Evolutionary conservation across 2,888 invertebrate genomes (phyloP).

Genomic region (Ormyrus rosae): DNA sequence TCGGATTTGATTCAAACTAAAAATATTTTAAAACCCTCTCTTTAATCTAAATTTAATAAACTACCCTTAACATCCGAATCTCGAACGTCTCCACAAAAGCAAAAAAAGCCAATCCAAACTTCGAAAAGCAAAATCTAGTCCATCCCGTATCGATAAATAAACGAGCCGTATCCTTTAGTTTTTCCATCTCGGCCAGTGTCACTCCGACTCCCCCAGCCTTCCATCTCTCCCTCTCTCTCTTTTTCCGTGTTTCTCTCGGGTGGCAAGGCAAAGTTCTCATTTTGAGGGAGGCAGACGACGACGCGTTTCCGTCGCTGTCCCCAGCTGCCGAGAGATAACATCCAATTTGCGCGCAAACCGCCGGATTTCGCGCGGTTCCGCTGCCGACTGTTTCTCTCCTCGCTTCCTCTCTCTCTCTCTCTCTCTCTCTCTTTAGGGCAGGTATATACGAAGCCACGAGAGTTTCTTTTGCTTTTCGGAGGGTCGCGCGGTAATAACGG

Average conservation of each 20-base stretch:
- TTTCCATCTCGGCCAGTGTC: too few relatives aligned
- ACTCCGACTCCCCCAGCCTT: neutral
- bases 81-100: too few relatives aligned
- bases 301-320: conserved; percentile 60
- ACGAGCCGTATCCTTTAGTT: too few relatives aligned
- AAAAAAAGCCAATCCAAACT: too few relatives aligned
- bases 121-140: too few relatives aligned
- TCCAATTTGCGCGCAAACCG: conserved; percentile 69
- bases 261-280: conserved; percentile 26
- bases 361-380: conserved; percentile 63
- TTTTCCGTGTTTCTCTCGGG: conserved; percentile 3
- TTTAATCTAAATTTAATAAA: too few relatives aligned
- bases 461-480: neutral
- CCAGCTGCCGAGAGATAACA: conserved; percentile 72
- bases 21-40: too few relatives aligned
- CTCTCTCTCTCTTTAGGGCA: neutral
- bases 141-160: too few relatives aligned
- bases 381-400: conserved; percentile 55
- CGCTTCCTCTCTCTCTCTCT: neutral
- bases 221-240: neutral
- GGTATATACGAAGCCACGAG: conserved; percentile 14
- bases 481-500: conserved; percentile 12
- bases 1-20: too few relatives aligned
- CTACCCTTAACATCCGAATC: too few relatives aligned
- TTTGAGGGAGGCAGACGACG: neutral